These are phyloP conservation scores for Pica pica DNA, from an alignment of 2,113 vertebrate genomes.

Conservation along the genomic window DNA sequence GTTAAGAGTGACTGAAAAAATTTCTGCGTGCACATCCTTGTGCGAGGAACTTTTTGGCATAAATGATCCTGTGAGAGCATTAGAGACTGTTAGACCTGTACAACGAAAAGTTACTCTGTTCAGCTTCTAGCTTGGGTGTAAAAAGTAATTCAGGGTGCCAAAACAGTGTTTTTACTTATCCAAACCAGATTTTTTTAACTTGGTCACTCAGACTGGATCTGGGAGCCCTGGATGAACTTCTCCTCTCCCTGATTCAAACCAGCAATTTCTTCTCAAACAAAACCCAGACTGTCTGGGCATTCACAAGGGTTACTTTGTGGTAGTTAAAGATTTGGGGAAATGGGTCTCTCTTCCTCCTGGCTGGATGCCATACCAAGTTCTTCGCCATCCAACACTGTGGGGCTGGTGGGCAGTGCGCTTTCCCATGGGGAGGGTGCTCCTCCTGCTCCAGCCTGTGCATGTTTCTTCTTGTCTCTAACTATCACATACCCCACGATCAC, in stretches of 20 bases:
- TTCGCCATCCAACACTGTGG: not conserved
- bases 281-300: not conserved
- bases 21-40: not conserved
- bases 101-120: not conserved
- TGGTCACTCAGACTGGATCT: not conserved
- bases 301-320: constrained; percentile 35
- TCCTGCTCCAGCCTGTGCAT: not conserved
- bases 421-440: not conserved
- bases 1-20: not conserved
- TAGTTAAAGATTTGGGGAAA: constrained; percentile 29
- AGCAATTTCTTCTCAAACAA: constrained; percentile 32
- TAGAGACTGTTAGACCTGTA: not conserved
- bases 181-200: not conserved
- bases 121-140: constrained; percentile 45
- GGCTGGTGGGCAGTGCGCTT: not conserved
- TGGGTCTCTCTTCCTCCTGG: not conserved
- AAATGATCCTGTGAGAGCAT: not conserved
- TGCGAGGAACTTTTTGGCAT: not conserved
- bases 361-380: not conserved
- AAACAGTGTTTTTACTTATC: constrained; percentile 9
- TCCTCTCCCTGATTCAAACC: constrained; percentile 12
- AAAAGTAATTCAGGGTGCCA: constrained; percentile 19
- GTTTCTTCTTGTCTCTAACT: constrained; percentile 11
- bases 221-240: constrained; percentile 37
- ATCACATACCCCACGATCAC: not conserved